Evolutionary conservation across 2,797 vertebrate genomes (phyloP), one percentile per base, ranked within the genome.

Genomic region (Eupleurogrammus muticus): DNA sequence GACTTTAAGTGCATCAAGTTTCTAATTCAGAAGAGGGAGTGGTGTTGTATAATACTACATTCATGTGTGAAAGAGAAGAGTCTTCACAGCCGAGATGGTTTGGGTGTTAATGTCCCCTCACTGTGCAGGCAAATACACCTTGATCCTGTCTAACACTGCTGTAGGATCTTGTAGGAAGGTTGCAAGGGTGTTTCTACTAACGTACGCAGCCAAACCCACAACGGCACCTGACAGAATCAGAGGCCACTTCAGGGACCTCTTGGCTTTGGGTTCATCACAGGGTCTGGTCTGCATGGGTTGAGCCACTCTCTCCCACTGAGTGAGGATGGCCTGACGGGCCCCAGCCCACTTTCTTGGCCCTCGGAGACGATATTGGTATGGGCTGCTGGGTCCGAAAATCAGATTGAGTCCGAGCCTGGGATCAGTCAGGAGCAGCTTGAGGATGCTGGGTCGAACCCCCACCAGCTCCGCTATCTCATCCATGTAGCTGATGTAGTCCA

Each of bases 341-440:
- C 93, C 94, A 0, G 48, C 75, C 97, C 96, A 98, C 17, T 80
- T 86, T 0, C 96, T 94, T 0, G 95, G 95, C 11, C 96, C 97
- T 23, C 40, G 79, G 2, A 98, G 90, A 10, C 96, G 95, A 80
- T 94, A 97, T 80, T 98, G 97, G 82, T 94, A 94, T 0, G 97
- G 95, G 0, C 95, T 96, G 64, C 86, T 83, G 10, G 97, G 96
- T 1, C 96, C 97, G 0, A 95, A 66, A 0, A 90, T 0, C 69
- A 98, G 34, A 1, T 85, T 83, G n/a, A 87, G 52, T 0, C 91
- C 95, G 71, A 98, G 36, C 53, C 59, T 92, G 62, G 96, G 96
- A 72, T 98, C 95, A 0, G 91, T 95, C 78, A 98, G 84, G 73
- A 96, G 80, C 57, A 96, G 71, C 38, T 51, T 21, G 0, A 78